Evolutionary conservation across 2,888 invertebrate genomes (phyloP).

Genomic region (Clitarchus hookeri): DNA sequence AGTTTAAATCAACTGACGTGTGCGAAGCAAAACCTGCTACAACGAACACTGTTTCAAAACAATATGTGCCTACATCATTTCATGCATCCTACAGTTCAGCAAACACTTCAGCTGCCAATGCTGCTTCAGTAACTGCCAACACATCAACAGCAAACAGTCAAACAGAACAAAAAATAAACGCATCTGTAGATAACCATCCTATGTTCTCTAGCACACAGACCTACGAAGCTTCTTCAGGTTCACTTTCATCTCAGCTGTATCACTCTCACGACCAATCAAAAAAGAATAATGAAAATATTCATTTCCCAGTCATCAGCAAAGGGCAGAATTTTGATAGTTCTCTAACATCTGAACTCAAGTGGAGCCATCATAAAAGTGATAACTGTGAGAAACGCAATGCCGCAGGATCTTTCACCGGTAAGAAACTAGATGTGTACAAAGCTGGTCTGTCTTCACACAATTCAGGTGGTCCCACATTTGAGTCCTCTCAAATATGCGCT

Average conservation of each 20-base stretch:
- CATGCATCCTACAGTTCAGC: neutral
- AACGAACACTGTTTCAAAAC: neutral
- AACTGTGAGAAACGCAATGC: neutral
- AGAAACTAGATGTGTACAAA: neutral
- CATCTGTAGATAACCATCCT: neutral
- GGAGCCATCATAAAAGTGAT: neutral
- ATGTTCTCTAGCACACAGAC: neutral
- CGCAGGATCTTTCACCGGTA: neutral
- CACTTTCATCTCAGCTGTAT: neutral
- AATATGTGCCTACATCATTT: neutral
- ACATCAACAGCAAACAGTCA: neutral
- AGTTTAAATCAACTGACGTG: slow-evolving; percentile 9
- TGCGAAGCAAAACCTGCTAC: neutral
- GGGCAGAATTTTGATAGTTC: neutral
- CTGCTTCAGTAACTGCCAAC: neutral
- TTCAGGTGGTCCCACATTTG: neutral
- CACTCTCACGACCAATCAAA: neutral
- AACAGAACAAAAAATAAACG: neutral
- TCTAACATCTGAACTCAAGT: neutral
- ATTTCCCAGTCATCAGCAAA: neutral
- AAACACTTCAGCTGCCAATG: neutral
- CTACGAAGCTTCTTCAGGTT: neutral
- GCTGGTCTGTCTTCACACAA: neutral
- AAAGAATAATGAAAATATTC: neutral
- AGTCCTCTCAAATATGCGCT: neutral